Conservation (phyloP, 2,797 vertebrate species). For the Amblyraja radiata region DNA sequence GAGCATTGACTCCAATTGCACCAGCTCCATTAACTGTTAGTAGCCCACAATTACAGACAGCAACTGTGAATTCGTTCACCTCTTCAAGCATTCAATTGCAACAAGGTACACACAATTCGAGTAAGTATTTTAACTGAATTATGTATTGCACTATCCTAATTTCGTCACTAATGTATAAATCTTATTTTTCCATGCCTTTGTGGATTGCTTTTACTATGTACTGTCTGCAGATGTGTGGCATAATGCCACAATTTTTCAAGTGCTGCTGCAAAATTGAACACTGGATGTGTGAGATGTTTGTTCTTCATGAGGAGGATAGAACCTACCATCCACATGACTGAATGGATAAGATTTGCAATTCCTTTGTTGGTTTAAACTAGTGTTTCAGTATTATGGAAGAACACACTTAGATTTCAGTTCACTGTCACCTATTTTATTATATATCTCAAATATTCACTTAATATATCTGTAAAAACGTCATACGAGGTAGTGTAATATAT, state of each 20-base stretch:
- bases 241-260: not conserved
- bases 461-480: not conserved
- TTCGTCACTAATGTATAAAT: not conserved
- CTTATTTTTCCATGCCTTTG: not conserved
- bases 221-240: not conserved
- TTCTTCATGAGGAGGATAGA: too few relatives aligned
- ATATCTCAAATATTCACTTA: not conserved
- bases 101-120: conserved; percentile 74
- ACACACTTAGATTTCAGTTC: not conserved
- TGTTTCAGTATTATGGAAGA: not conserved
- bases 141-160: not conserved
- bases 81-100: conserved; percentile 81
- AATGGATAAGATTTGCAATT: not conserved
- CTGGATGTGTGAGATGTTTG: not conserved
- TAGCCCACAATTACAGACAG: conserved; percentile 96
- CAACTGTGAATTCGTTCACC: conserved; percentile 88
- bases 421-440: not conserved
- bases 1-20: conserved; percentile 68
- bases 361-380: not conserved
- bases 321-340: too few relatives aligned
- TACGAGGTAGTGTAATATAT: not conserved
- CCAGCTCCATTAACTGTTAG: conserved; percentile 78
- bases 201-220: not conserved
- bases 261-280: not conserved
- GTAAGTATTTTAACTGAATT: conserved; percentile 55